Percentiles rank a stretch among this genome's conserved stretches.
Evolutionary conservation across 2,113 vertebrate genomes (phyloP).

Genomic region (Tachysurus vachellii): DNA sequence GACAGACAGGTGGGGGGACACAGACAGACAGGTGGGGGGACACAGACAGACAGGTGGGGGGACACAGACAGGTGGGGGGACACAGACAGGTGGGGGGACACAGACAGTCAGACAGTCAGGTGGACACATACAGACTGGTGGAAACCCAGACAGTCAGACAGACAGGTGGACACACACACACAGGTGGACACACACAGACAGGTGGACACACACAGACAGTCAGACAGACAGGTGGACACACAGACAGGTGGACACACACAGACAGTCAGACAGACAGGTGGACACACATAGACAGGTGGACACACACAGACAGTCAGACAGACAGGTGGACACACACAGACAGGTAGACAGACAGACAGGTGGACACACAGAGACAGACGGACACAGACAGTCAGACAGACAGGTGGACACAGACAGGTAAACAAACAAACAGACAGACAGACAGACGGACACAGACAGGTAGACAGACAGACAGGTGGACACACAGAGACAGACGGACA

Average conservation of each 20-base stretch:
- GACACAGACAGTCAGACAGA: neutral
- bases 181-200: neutral
- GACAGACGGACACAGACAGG: neutral
- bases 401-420: neutral
- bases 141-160: neutral
- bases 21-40: neutral
- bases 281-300: neutral
- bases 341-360: neutral
- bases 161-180: neutral
- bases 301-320: neutral
- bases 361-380: neutral
- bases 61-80: neutral
- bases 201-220: neutral
- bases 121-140: neutral
- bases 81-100: neutral
- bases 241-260: neutral
- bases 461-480: neutral
- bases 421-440: neutral
- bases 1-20: neutral
- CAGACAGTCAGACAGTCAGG: neutral
- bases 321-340: neutral
- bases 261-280: neutral
- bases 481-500: neutral
- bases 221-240: neutral
- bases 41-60: neutral